Conservation (phyloP, 2,888 invertebrate species). For the Euzophera pinguis region DNA sequence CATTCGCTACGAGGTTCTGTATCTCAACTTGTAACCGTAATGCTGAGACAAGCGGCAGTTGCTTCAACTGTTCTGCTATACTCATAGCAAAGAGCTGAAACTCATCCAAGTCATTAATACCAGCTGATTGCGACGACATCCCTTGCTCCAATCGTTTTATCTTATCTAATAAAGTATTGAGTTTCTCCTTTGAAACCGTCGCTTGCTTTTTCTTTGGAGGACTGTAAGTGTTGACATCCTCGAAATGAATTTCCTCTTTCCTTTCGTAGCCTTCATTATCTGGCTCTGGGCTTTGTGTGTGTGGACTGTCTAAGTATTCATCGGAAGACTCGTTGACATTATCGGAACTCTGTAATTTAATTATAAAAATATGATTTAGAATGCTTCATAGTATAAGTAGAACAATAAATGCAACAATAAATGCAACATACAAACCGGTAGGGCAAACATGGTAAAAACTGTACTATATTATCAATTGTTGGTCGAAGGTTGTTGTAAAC, state of each 20-base stretch:
- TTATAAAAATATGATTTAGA: too few species aligned
- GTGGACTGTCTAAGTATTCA: conserved; percentile 10
- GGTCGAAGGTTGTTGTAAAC: too few species aligned
- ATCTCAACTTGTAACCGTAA: conserved; percentile 21
- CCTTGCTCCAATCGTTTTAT: conserved; percentile 4
- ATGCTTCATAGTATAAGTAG: too few species aligned
- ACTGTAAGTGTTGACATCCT: conserved; percentile 1
- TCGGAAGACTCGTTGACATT: conserved; percentile 9
- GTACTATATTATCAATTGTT: too few species aligned
- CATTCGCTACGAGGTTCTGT: conserved; percentile 1
- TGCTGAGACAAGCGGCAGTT: conserved; percentile 22
- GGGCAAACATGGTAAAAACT: too few species aligned
- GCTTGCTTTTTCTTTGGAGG: conserved; percentile 9
- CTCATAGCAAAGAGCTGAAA: conserved; percentile 11
- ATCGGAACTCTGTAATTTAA: conserved; percentile 10
- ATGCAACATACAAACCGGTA: too few species aligned
- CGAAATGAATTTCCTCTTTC: conserved; percentile 4
- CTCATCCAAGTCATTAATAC: conserved; percentile 3
- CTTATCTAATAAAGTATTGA: conserved; percentile 7
- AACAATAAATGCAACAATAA: too few species aligned
- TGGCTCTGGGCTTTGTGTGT: conserved; percentile 7
- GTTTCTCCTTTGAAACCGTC: neutral
- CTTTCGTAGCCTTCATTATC: conserved; percentile 1
- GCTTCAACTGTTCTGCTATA: conserved; percentile 19
- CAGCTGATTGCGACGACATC: neutral